A percentile compares a stretch with the other conserved stretches of the same genome.
These are phyloP conservation scores for Microcebus tavaratra DNA, from an alignment of 2,113 vertebrate species.

Conservation along the genomic window DNA sequence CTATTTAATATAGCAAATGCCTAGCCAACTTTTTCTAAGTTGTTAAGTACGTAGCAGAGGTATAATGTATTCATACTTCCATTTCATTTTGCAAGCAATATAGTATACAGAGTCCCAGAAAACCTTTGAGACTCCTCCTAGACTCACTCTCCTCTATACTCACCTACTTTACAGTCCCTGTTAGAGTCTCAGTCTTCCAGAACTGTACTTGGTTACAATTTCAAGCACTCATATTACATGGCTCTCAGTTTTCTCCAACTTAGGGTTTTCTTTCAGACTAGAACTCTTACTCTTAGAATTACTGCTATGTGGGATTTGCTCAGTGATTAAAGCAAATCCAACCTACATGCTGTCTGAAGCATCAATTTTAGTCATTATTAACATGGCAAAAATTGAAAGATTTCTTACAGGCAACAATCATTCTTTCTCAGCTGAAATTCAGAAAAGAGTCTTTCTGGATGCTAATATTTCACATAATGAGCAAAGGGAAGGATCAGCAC, in stretches of 20 bases:
- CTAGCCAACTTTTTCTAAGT: background rate
- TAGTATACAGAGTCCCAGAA: too few relatives aligned
- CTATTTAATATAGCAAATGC: background rate
- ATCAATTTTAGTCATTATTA: background rate
- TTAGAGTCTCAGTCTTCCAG: background rate
- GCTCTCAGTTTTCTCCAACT: background rate
- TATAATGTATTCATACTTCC: background rate
- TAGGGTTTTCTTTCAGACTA: background rate
- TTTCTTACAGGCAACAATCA: background rate
- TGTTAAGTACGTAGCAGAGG: background rate
- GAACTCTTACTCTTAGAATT: background rate
- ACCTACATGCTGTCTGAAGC: background rate
- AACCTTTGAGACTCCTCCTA: rapidly evolving
- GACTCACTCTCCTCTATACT: rapidly evolving
- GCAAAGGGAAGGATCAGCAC: background rate
- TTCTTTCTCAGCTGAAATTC: background rate
- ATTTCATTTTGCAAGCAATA: background rate
- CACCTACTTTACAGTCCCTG: rapidly evolving
- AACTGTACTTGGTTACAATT: background rate
- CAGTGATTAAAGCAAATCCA: background rate
- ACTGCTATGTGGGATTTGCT: too few relatives aligned
- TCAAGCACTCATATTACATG: background rate
- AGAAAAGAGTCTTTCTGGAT: background rate
- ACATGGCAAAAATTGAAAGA: background rate
- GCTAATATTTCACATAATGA: background rate